Percentiles rank a stretch among this genome's conserved stretches.
These are phyloP conservation scores for Myrmophylax atrothorax DNA, from an alignment of 2,113 vertebrate genomes.

Conservation along the genomic window DNA sequence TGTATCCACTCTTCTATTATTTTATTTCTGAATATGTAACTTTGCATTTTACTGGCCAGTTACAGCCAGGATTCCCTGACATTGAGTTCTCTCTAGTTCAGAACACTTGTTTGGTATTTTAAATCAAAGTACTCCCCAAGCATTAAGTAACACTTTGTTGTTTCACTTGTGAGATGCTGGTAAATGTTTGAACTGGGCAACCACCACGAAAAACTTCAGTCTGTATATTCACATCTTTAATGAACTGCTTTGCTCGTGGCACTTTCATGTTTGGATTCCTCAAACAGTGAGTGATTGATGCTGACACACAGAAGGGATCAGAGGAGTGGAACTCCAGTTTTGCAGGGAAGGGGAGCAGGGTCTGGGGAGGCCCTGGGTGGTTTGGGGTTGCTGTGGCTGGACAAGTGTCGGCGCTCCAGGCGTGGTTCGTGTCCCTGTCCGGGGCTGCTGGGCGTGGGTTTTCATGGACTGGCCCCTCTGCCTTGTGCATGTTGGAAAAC, in stretches of 20 bases:
- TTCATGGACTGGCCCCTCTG: background rate
- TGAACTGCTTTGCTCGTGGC: background rate
- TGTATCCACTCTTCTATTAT: background rate
- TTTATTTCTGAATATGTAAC: background rate
- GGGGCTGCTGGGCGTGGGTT: background rate
- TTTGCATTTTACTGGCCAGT: background rate
- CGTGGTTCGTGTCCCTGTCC: rapidly evolving
- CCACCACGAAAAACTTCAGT: background rate
- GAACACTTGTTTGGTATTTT: background rate
- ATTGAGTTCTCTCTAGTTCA: background rate
- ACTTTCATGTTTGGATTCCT: background rate
- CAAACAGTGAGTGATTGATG: background rate
- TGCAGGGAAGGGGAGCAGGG: background rate
- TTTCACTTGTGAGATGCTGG: background rate
- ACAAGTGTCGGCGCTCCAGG: background rate
- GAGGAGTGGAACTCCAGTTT: background rate
- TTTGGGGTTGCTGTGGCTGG: background rate
- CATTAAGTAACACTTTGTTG: conserved; percentile 21
- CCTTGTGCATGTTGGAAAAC: background rate
- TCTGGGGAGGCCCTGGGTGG: background rate
- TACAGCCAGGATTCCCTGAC: background rate
- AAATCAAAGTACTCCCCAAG: background rate
- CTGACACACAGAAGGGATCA: background rate
- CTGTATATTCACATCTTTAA: conserved; percentile 31
- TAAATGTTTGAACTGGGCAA: conserved; percentile 20